phyloP scores from a whole-genome alignment of 2,113 vertebrate genomes.

The Gopherus flavomarginatus region DNA sequence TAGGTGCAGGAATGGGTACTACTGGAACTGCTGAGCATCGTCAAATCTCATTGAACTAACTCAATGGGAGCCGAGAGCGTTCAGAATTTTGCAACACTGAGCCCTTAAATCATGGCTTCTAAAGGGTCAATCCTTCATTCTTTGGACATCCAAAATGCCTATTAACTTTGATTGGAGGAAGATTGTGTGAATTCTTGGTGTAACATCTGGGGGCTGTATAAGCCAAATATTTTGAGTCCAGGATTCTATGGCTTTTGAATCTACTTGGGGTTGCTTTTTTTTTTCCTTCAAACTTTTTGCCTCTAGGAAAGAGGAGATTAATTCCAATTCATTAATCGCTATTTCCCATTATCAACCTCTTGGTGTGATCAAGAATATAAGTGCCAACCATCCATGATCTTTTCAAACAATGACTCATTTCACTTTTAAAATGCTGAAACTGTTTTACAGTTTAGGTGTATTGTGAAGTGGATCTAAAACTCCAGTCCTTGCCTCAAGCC shows the following conservation, averaged over 20 bases:
- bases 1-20: not conserved
- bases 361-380: not conserved
- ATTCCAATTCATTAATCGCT: not conserved
- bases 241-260: not conserved
- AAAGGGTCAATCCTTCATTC: not conserved
- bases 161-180: not conserved
- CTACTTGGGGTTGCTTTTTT: not conserved
- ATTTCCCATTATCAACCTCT: not conserved
- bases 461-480: constrained; percentile 81
- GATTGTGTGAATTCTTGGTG: not conserved
- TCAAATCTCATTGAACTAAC: not conserved
- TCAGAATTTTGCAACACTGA: not conserved
- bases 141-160: not conserved
- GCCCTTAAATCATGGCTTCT: not conserved
- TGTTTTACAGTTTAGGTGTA: constrained; percentile 64
- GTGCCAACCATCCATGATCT: not conserved
- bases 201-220: not conserved
- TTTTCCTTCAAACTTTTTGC: not conserved
- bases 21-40: not conserved
- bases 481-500: constrained; percentile 79
- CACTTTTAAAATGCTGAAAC: not conserved
- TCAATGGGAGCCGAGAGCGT: not conserved
- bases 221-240: not conserved
- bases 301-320: not conserved
- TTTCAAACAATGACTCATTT: not conserved